Evolutionary conservation across 1,140 invertebrate species (phyloP), one percentile per base, ranked within the genome.

Genomic region (Drosophila subobscura): DNA sequence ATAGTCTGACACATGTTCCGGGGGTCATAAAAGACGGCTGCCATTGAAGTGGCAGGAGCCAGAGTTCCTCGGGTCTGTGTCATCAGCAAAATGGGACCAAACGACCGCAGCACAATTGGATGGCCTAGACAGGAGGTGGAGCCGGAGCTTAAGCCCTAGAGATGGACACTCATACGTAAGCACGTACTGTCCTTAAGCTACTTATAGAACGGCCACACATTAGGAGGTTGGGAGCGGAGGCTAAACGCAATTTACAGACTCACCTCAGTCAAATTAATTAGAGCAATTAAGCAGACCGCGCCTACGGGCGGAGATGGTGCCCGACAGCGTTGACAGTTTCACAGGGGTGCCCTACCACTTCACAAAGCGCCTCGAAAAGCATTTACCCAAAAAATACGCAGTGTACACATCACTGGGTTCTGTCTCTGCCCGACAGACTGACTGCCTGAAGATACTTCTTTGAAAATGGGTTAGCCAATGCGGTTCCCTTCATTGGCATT

Each of bases 221-320:
- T 22, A 0, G 8, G 10, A n/a, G 5, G 1, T 16, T 16, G 29
- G 46, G 8, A 27, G 7, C 33, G 33, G 22, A 7, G 64, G 41
- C 55, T 22, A 29, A 57, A 33, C 55, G 51, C 63, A 75, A 65
- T 65, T 76, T 63, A 61, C 71, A 60, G 70, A 73, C 78, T 80
- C 73, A 86, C 74, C 81, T 74, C 45, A 58, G 58, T 40, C 47
- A 72, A 86, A 86, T 86, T 86, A 88, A 86, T 86, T 81, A 81
- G 51, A 63, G 52, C 83, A 86, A 70, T 85, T 74, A 77, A 51
- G 64, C 45, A 33, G 65, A 85, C 67, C 64, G 63, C 71, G 63
- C 59, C 65, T 58, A 54, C 25, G 56, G 71, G 49, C 50, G 52
- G 37, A 14, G 25, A 52, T 49, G 49, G 42, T 54, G 47, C 33